Conservation (phyloP, 2,113 vertebrate species). For the Colinus virginianus region DNA sequence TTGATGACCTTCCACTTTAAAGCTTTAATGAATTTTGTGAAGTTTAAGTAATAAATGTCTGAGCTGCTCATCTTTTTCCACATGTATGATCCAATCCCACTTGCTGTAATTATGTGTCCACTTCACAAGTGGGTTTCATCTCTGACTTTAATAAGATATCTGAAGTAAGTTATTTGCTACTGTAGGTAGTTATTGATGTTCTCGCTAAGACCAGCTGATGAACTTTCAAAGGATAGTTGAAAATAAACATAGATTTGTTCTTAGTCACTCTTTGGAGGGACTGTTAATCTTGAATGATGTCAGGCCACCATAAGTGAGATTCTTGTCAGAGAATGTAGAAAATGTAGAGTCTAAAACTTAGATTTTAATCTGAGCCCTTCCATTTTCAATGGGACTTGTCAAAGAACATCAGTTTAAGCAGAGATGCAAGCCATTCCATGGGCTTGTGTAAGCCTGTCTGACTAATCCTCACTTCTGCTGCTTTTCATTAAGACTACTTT, state of each 20-base stretch:
- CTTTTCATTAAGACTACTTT: conserved; percentile 23
- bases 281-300: background rate
- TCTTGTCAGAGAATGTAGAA: background rate
- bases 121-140: background rate
- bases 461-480: background rate
- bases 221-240: background rate
- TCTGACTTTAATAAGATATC: background rate
- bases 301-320: background rate
- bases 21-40: background rate
- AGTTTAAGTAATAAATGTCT: background rate
- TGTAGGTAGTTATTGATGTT: background rate
- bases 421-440: background rate
- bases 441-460: background rate
- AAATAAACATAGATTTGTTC: background rate
- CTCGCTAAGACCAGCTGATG: background rate
- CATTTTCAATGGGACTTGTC: background rate
- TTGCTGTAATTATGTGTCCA: background rate
- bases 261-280: background rate
- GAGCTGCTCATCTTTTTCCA: background rate
- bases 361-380: background rate
- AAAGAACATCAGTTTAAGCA: background rate
- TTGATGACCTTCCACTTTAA: background rate
- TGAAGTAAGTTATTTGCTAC: background rate
- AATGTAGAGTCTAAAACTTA: background rate
- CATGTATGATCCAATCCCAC: background rate